Conservation (phyloP, 2,113 vertebrate species). For the Vidua chalybeata region DNA sequence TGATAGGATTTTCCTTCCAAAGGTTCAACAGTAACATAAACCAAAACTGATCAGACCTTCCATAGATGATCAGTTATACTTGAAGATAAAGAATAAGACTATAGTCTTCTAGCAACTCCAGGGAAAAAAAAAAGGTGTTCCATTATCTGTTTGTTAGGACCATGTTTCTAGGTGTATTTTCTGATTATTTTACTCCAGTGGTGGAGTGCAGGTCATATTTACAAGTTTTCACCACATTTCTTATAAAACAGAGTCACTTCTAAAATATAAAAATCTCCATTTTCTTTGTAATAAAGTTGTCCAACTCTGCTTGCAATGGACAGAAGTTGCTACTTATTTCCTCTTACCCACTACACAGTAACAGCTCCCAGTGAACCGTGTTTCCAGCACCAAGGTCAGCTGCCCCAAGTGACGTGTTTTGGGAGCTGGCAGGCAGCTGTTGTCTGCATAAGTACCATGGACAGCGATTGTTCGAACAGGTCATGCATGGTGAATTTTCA, state of each 20-base stretch:
- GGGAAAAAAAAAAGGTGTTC: rapidly evolving
- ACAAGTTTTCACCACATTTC: neutral
- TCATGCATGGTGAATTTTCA: rapidly evolving
- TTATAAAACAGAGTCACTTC: neutral
- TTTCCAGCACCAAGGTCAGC: neutral
- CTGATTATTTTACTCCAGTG: neutral
- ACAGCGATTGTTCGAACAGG: rapidly evolving
- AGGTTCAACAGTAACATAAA: neutral
- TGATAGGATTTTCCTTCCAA: neutral
- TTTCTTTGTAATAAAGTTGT: neutral
- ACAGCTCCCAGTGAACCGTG: neutral
- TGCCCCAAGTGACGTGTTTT: neutral
- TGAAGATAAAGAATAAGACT: neutral
- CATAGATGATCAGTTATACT: neutral
- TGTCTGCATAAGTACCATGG: neutral
- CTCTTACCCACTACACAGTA: rapidly evolving
- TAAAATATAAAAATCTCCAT: neutral
- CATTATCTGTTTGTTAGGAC: neutral
- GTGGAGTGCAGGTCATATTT: neutral
- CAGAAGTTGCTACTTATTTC: neutral
- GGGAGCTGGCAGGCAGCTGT: neutral
- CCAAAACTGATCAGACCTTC: neutral
- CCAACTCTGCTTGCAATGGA: neutral
- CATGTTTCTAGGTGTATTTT: neutral
- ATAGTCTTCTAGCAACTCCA: neutral